Base-by-base conservation (phyloP, 1,140 invertebrate genomes). In the Drosophila equinoxialis region DNA sequence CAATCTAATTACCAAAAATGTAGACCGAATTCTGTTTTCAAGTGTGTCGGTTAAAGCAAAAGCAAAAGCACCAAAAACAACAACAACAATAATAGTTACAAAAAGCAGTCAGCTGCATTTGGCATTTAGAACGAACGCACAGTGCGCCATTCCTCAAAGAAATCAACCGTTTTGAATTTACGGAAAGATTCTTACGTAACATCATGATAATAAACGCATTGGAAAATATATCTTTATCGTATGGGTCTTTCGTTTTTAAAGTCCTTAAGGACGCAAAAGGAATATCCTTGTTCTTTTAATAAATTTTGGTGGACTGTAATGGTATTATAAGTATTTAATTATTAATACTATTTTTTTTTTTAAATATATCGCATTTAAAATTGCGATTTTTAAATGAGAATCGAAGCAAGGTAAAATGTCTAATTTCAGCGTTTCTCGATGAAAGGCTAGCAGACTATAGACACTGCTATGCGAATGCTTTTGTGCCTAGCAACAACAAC, bases 1-100 rank as follows among this genome's bases (percentile, higher is more conserved):
- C 66, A 61, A 60, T 61, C 66, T 68, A 68, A 68, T 68, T 68
- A 68, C 66, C 57, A 48, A 66, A 68, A 68, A 61, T 68, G 58
- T 61, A 41, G 64, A 37, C 30, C 57, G 13, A 39, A 37, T 23
- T 65, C 55, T 51, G 42, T 64, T 64, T 64, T 51, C 17, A 51
- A 51, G 45, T 51, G 45, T 51, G 20, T 39, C 3, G 60, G 33
- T 23, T 14, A 23, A 45, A 39, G 23, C 35, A 20, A n/a, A 6
- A 42, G 20, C 17, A 61, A 35, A n/a, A n/a, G n/a, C 55, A 58
- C 30, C 30, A 30, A 30, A 6, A 6, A 37, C 55, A 58, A 14
- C 13, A 30, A 30, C 23, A 55, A 14, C 26, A 48, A 20, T 6
- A 6, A 14, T 7, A 39, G 14, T 6, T 39, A 33, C n/a, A 35